These are phyloP conservation scores for Nemapogon koenigi DNA, from an alignment of 2,888 invertebrate genomes.

Conservation along the genomic window DNA sequence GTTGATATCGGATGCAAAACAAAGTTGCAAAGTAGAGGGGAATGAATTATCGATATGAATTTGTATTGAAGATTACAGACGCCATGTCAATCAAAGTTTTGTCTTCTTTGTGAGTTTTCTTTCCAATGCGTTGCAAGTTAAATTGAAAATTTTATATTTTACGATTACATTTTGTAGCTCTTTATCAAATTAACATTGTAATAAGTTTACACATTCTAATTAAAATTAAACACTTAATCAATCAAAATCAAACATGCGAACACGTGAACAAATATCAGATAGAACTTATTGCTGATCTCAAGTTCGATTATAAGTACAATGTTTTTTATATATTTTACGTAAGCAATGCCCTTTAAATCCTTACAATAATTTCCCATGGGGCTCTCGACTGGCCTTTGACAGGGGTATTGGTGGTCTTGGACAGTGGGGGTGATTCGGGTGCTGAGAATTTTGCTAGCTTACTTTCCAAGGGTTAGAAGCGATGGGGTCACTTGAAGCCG, in stretches of 20 bases:
- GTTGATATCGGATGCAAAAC: slow-evolving; percentile 29
- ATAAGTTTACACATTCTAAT: no score
- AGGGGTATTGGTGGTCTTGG: slow-evolving; percentile 53
- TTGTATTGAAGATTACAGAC: slow-evolving; percentile 15
- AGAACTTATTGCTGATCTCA: slow-evolving; percentile 30
- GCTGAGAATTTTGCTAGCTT: slow-evolving; percentile 47
- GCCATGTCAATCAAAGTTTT: no score
- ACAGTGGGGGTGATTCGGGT: slow-evolving; percentile 41
- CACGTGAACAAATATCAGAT: slow-evolving; percentile 47
- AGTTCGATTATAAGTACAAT: slow-evolving; percentile 47
- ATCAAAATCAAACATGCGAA: slow-evolving; percentile 14
- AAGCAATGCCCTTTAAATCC: slow-evolving; percentile 65
- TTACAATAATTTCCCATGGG: slow-evolving; percentile 64
- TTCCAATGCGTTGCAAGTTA: no score
- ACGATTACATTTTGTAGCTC: no score
- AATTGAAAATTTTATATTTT: no score
- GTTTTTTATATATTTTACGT: slow-evolving; percentile 53
- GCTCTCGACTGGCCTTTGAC: slow-evolving; percentile 51
- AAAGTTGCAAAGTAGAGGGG: slow-evolving; percentile 37
- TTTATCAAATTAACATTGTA: slow-evolving; percentile 3
- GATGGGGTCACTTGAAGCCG: slow-evolving; percentile 33
- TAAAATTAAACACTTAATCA: background rate
- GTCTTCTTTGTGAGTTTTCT: no score
- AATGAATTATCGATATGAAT: slow-evolving; percentile 22
- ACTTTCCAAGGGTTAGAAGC: slow-evolving; percentile 29